Evolutionary conservation across 2,888 invertebrate species (phyloP), one percentile per base, ranked within the genome.

Genomic region (Corbicula japonica): DNA sequence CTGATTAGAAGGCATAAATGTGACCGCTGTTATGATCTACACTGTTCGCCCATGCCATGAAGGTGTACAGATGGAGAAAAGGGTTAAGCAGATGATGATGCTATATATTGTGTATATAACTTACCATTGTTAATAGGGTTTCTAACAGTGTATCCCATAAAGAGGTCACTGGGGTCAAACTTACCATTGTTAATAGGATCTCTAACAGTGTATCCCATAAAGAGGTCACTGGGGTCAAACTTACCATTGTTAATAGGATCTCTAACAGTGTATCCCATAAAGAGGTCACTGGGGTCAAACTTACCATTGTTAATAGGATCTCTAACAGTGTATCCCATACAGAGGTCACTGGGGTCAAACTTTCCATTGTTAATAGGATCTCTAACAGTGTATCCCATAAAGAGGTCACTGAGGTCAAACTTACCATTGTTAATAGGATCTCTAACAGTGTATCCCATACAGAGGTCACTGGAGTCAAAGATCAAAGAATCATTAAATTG

Each of bases 311-410:
- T 96, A 60, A 98, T 97, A 92, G 98, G 96, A 93, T 99, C 99
- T 12, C 99, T 95, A 54, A 99, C 96, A 0, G 97, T 97, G 93
- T 98, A 99, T 75, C 97, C 97, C 94, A 99, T 95, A 87, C 96
- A 95, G 4, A 95, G 94, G 83, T 97, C 96, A 92, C 89, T 89
- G 41, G 95, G 94, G 83, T 94, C 93, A 91, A 95, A 95, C 35
- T n/a, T n/a, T n/a, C 97, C 97, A 78, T 97, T 97, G 71, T 97
- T 96, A 60, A 98, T 97, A 92, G 98, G 96, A 93, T 99, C 99
- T 12, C 99, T 95, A 54, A 99, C 96, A 0, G 97, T 97, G 93
- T 98, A 99, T 75, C 97, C 97, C 94, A 99, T 95, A 87, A 96
- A 95, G 4, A 95, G 94, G 83, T 97, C 96, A 92, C 89, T 89